These are phyloP conservation scores for Henricia sp. DNA, from an alignment of 53 echinoderm and acorn worm species.

Conservation along the genomic window DNA sequence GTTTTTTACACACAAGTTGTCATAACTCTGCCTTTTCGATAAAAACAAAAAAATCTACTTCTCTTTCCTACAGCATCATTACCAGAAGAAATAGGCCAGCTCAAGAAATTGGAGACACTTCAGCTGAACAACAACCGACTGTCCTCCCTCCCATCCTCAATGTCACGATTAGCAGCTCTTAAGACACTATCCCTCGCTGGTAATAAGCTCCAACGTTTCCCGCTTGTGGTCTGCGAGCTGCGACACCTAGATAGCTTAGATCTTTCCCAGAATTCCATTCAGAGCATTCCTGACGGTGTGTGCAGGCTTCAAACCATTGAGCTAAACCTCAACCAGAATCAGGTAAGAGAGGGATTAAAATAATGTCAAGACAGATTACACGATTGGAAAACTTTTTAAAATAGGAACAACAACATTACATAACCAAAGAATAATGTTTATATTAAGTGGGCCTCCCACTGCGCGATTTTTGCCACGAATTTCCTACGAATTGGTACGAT, in stretches of 20 bases:
- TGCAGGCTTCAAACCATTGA: conserved; percentile 86
- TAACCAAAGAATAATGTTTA: too few relatives aligned
- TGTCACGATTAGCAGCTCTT: conserved; percentile 71
- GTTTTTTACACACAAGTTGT: too few relatives aligned
- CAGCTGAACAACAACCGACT: conserved; percentile 78
- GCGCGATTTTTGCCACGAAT: too few relatives aligned
- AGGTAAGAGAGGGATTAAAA: too few relatives aligned
- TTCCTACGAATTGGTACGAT: too few relatives aligned
- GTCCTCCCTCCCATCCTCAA: conserved; percentile 70
- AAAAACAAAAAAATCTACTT: too few relatives aligned
- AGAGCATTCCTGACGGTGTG: conserved; percentile 74
- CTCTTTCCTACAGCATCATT: conserved; percentile 73
- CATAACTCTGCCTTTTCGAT: too few relatives aligned
- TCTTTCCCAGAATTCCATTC: conserved; percentile 84
- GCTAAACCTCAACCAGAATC: conserved; percentile 95
- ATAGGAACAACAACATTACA: too few relatives aligned
- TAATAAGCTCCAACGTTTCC: conserved; percentile 78
- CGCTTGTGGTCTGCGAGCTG: conserved; percentile 75
- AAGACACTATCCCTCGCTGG: conserved; percentile 73
- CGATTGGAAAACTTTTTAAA: too few relatives aligned
- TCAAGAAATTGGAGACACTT: conserved; percentile 87
- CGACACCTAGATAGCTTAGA: conserved; percentile 92
- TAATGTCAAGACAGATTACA: too few relatives aligned
- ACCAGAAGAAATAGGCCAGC: conserved; percentile 74
- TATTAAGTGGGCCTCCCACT: too few relatives aligned